These are phyloP conservation scores for Acrocyrtus sp. DNA, from an alignment of 2,888 invertebrate species.

Conservation along the genomic window DNA sequence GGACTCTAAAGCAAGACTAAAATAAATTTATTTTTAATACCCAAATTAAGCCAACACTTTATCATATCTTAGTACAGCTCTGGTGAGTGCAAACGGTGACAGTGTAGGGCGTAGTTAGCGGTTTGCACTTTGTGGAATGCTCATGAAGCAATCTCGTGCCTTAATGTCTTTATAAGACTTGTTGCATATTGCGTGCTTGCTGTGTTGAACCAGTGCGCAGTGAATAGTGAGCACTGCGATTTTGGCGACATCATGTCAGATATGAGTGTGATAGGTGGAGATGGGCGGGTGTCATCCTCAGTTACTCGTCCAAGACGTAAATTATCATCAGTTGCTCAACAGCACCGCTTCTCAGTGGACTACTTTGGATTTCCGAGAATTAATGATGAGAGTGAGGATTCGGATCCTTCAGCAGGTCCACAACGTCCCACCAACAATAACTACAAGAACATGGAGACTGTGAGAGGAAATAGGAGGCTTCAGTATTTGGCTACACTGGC, in stretches of 20 bases:
- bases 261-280: not conserved
- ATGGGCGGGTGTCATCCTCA: not conserved
- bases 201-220: too few relatives aligned
- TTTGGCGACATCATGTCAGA: not conserved
- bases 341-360: constrained; percentile 35
- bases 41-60: too few relatives aligned
- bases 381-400: constrained; percentile 39
- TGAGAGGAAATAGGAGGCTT: constrained; percentile 25
- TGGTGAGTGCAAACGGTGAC: too few relatives aligned
- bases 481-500: constrained; percentile 49
- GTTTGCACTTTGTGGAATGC: too few relatives aligned
- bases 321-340: not conserved
- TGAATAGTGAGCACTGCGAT: too few relatives aligned
- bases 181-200: too few relatives aligned
- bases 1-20: too few relatives aligned
- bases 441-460: constrained; percentile 12
- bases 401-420: not conserved
- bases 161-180: too few relatives aligned
- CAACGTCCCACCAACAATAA: constrained; percentile 8
- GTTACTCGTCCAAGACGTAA: not conserved
- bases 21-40: too few relatives aligned
- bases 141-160: too few relatives aligned
- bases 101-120: too few relatives aligned
- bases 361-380: constrained; percentile 39
- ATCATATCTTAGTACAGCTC: too few relatives aligned